Base-by-base conservation (phyloP, 2,113 vertebrate genomes). In the Pollachius pollachius region DNA sequence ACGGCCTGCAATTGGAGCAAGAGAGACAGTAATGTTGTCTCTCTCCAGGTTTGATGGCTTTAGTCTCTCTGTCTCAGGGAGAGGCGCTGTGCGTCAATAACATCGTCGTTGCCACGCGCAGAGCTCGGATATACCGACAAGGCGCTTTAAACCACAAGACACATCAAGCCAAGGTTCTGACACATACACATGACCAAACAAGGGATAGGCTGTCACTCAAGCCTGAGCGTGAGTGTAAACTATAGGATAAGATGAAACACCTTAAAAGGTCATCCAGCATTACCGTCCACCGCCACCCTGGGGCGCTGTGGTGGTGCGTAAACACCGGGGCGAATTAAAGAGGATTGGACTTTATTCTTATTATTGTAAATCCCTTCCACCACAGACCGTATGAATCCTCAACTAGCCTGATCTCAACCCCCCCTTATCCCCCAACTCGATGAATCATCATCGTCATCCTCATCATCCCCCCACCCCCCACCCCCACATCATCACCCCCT, bases 1-100 rank as follows among this genome's bases (percentile, higher is more conserved):
- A 71, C 70, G 77, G 65, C 66, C 71, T 81, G 52, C 18, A 85
- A 87, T 87, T 79, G 83, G 78, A 80, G 59, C 69, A 52, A 58
- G 41, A 79, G 74, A 78, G 75, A 67, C 27, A 84, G 81, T 80
- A 77, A 4, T 27, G 27, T 27, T 41, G 6, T 23, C 70, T 59
- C 21, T 69, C 37, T 62, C 13, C 9, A 30, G 62, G 70, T 71
- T 64, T 77, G 81, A 76, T 79, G 62, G 54, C 19, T 48, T 25
- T 17, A 17, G 62, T 73, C 52, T 73, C 52, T 67, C 11, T 30
- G 9, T 23, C 59, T 16, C 27, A 60, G 57, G 13, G 21, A 52
- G 34, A 78, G 59, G 27, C 27, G 27, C 4, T 27, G n/a, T n/a
- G n/a, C n/a, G n/a, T n/a, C n/a, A n/a, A n/a, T n/a, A n/a, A n/a